phyloP scores from a whole-genome alignment of 2,113 vertebrate species.

The Rhynchomys soricoides region DNA sequence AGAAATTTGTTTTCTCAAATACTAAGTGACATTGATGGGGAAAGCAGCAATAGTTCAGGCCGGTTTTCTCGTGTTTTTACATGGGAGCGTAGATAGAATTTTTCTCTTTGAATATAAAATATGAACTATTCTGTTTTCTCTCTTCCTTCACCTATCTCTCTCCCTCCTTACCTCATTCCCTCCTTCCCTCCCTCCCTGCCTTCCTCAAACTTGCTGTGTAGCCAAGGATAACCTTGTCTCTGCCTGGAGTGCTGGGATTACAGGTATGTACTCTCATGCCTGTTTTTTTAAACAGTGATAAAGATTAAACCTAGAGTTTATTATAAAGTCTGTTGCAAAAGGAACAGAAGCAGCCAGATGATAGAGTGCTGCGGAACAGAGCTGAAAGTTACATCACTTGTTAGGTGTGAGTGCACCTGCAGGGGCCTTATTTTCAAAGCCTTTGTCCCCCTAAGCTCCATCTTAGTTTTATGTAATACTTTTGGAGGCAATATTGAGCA shows the following conservation, averaged over 20 bases:
- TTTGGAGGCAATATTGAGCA: background rate
- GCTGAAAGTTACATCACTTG: background rate
- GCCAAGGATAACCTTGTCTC: background rate
- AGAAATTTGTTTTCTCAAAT: slow-evolving; percentile 32
- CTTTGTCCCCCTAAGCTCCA: background rate
- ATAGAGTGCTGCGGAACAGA: background rate
- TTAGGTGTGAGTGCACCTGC: background rate
- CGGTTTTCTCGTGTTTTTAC: background rate
- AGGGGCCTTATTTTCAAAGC: background rate
- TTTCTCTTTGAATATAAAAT: background rate
- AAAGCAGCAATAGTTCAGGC: background rate
- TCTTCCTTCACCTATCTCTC: background rate
- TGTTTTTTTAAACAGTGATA: background rate
- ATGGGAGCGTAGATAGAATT: background rate
- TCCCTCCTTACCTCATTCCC: background rate
- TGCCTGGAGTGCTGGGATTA: slow-evolving; percentile 7
- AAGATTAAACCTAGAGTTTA: background rate
- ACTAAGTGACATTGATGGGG: background rate
- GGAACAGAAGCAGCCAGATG: background rate
- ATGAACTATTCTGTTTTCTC: background rate
- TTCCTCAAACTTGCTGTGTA: background rate
- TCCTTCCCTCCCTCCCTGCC: background rate
- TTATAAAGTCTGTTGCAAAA: background rate
- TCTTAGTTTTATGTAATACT: background rate
- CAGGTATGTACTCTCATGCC: background rate